A percentile compares a stretch with the other conserved stretches of the same genome.
These are phyloP conservation scores for Gonocerus acuteangulatus DNA, from an alignment of 2,888 invertebrate genomes.

Conservation along the genomic window DNA sequence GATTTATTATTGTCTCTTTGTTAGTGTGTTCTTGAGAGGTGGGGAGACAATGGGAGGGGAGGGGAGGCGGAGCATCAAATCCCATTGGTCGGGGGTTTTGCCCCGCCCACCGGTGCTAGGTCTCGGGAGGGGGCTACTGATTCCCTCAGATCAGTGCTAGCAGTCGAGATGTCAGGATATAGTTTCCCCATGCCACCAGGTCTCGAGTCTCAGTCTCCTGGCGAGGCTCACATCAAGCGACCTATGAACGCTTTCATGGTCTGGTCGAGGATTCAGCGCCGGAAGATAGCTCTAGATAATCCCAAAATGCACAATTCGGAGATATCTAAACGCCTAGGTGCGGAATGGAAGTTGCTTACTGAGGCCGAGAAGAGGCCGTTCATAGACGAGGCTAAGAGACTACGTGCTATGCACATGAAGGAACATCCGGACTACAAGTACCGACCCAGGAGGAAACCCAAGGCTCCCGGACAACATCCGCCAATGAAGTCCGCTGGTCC, in stretches of 20 bases:
- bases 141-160: neutral
- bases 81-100: constrained; percentile 30
- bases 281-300: constrained; percentile 88
- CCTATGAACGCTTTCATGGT: constrained; percentile 99
- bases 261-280: constrained; percentile 84
- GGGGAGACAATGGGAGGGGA: constrained; percentile 30
- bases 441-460: constrained; percentile 75
- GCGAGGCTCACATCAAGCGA: constrained; percentile 79
- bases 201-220: constrained; percentile 34
- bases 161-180: constrained; percentile 32
- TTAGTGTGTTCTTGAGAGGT: constrained; percentile 27
- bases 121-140: neutral
- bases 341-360: constrained; percentile 84
- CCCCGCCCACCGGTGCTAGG: constrained; percentile 29
- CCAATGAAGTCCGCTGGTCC: constrained; percentile 44
- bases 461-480: constrained; percentile 55
- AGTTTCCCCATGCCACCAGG: constrained; percentile 34
- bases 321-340: constrained; percentile 84
- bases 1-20: constrained; percentile 38
- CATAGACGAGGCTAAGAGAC: constrained; percentile 87
- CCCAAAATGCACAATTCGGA: constrained; percentile 88
- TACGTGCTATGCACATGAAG: constrained; percentile 81
- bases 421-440: constrained; percentile 89
- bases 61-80: constrained; percentile 30
- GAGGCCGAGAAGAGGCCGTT: constrained; percentile 86